These are phyloP conservation scores for Microplitis demolitor DNA, from an alignment of 1,140 invertebrate species.

Conservation along the genomic window DNA sequence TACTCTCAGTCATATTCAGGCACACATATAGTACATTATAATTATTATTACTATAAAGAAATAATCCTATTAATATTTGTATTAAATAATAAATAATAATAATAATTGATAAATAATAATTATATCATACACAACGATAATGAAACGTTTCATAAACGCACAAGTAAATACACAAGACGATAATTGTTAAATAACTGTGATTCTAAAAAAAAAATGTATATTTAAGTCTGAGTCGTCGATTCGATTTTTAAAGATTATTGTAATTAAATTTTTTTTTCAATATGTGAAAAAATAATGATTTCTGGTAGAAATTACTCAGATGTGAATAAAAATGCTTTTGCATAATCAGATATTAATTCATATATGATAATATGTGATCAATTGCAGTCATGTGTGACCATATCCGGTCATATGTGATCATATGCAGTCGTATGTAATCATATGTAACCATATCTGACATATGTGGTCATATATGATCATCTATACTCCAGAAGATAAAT, in stretches of 20 bases:
- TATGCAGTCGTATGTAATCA: too few species aligned
- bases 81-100: not conserved
- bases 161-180: not conserved
- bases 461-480: too few species aligned
- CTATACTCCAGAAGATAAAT: too few species aligned
- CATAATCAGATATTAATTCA: too few species aligned
- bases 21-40: not conserved
- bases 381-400: too few species aligned
- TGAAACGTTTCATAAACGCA: not conserved
- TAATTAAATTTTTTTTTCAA: not conserved
- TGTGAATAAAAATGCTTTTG: too few species aligned
- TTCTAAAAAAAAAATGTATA: not conserved
- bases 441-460: too few species aligned
- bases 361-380: too few species aligned
- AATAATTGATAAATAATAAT: not conserved
- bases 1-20: too few species aligned
- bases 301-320: too few species aligned
- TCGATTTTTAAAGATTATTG: not conserved
- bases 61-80: not conserved
- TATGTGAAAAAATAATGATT: too few species aligned
- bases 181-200: slow-evolving; percentile 5
- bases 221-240: slow-evolving; percentile 6
- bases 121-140: not conserved
- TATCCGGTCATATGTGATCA: too few species aligned
- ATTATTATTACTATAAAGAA: slow-evolving; percentile 14